Base-by-base conservation (phyloP, 2,888 invertebrate species). In the Stenodera caucasica region DNA sequence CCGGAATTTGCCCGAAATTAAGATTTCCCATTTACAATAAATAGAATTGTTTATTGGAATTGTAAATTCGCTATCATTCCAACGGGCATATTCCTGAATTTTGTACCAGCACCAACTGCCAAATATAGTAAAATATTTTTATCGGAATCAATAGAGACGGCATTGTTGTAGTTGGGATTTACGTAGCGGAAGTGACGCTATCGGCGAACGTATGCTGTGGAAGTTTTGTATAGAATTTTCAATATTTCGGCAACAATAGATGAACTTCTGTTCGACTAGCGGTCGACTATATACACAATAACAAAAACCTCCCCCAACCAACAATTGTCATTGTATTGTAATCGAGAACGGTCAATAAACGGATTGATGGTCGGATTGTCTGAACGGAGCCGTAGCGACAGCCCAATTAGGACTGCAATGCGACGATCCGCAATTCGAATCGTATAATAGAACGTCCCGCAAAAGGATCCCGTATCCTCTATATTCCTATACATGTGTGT, bases 221-320 rank as follows among this genome's bases (percentile, higher is more conserved):
- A 21, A 45, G 7, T 45, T 45, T n/a, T 45, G 21, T 45, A 45
- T 21, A 45, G 45, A 45, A 45, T 45, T 45, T 45, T 45, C 45
- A 12, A 40, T 11, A 18, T 18, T 40, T 11, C 11, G 1, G 2
- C 18, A 40, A 45, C 45, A 45, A 45, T 45, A 45, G 21, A 45
- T 45, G 21, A 45, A 45, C 21, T 45, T 45, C 18, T 21, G 45
- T 40, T 40, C 18, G 11, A 18, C 40, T 18, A 18, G 2, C 40
- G 40, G 40, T 40, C 40, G 14, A 40, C 40, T 18, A 18, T 18
- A 45, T 23, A 40, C 18, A 45, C 21, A 23, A 45, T 45, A 23
- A 45, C 11, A 45, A 45, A 45, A 40, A 45, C 11, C 12, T 45
- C 30, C 8, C 5, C 21, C 11, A 18, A 45, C 21, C 21, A 8